Evolutionary conservation across 2,113 vertebrate species (phyloP).

Genomic region (Gallinago undulata): DNA sequence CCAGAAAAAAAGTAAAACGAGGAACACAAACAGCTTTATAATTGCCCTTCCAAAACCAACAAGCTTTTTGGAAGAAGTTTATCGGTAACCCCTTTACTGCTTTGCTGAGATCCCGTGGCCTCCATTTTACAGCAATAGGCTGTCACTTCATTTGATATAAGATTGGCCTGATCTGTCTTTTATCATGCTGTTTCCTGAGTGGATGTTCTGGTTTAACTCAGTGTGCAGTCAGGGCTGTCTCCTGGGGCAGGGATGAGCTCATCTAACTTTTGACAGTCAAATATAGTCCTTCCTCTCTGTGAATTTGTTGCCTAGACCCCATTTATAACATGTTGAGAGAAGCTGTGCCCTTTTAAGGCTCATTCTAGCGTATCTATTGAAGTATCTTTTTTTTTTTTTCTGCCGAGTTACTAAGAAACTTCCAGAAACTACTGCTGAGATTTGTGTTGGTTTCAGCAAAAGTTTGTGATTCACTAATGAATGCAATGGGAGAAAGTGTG

Average conservation of each 20-base stretch:
- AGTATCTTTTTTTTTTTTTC: background rate
- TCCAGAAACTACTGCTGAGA: background rate
- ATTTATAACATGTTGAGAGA: background rate
- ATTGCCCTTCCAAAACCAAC: background rate
- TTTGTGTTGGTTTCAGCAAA: slow-evolving; percentile 18
- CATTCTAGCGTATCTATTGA: background rate
- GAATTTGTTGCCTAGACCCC: background rate
- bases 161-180: background rate
- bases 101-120: background rate
- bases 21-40: background rate
- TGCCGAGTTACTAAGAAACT: background rate
- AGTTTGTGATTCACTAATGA: background rate
- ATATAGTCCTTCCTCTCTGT: background rate
- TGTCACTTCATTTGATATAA: background rate
- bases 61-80: background rate
- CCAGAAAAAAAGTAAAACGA: background rate
- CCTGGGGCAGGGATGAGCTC: background rate
- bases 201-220: background rate
- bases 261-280: background rate
- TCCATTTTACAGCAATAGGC: background rate
- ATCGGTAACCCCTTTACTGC: background rate
- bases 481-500: background rate
- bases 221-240: background rate
- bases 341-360: background rate
- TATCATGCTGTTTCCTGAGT: background rate